Percentiles rank a stretch among this genome's conserved stretches.
These are phyloP conservation scores for Argyrosomus japonicus DNA, from an alignment of 2,113 vertebrate genomes.

Conservation along the genomic window DNA sequence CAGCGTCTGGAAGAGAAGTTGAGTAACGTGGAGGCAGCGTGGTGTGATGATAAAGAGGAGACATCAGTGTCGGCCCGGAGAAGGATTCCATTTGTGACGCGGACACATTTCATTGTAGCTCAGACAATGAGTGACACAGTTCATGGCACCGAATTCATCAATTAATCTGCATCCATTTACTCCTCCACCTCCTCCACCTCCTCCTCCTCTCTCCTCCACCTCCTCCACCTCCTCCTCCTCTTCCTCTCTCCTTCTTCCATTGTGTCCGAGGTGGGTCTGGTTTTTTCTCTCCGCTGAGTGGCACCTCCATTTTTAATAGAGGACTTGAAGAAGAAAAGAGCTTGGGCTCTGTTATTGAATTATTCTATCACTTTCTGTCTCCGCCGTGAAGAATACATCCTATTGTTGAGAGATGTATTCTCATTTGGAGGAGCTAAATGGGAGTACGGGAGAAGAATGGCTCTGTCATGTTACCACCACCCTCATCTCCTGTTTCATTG, in stretches of 20 bases:
- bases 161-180: no score
- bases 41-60: constrained; percentile 44
- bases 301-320: constrained; percentile 65
- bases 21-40: not conserved
- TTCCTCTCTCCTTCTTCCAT: constrained; percentile 20
- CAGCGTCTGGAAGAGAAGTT: constrained; percentile 9
- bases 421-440: constrained; percentile 37
- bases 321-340: constrained; percentile 42
- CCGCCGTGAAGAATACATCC: constrained; percentile 26
- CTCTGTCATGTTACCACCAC: constrained; percentile 35
- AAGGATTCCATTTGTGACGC: constrained; percentile 59
- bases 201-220: no score
- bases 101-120: constrained; percentile 53
- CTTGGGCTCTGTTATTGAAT: constrained; percentile 30
- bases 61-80: constrained; percentile 38
- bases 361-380: constrained; percentile 47
- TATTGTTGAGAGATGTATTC: constrained; percentile 35
- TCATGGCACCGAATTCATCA: constrained; percentile 44
- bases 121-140: constrained; percentile 57
- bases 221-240: not conserved
- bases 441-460: constrained; percentile 35
- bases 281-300: constrained; percentile 34
- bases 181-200: no score
- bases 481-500: constrained; percentile 31
- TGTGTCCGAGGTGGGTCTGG: constrained; percentile 14